A percentile compares a stretch with the other conserved stretches of the same genome.
These are phyloP conservation scores for Branchellion lobata DNA, from an alignment of 2,888 invertebrate genomes.

Conservation along the genomic window DNA sequence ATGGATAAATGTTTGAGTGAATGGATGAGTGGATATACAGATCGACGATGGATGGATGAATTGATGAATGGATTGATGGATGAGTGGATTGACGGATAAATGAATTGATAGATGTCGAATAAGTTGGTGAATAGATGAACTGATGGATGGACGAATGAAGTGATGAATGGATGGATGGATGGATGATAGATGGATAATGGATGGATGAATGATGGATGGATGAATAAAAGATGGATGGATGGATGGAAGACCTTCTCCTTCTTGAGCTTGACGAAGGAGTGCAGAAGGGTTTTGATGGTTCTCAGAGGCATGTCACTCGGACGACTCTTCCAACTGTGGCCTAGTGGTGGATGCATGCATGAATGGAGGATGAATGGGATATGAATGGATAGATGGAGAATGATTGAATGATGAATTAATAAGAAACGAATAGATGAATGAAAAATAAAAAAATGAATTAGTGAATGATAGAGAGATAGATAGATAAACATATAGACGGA, in stretches of 20 bases:
- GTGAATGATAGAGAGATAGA: neutral
- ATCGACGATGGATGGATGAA: no score
- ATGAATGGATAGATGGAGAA: neutral
- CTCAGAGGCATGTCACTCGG: slow-evolving; percentile 75
- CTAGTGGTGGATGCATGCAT: neutral
- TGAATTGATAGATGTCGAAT: neutral
- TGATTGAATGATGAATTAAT: neutral
- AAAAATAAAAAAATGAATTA: neutral
- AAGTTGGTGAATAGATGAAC: neutral
- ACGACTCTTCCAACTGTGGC: slow-evolving; percentile 64
- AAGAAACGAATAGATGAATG: no score
- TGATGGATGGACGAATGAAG: neutral
- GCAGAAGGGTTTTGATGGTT: slow-evolving; percentile 89
- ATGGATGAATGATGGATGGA: slow-evolving; percentile 46
- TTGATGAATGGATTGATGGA: neutral
- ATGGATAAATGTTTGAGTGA: neutral
- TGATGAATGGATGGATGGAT: slow-evolving; percentile 3
- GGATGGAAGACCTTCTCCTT: slow-evolving; percentile 68
- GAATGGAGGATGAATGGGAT: neutral
- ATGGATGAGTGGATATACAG: neutral
- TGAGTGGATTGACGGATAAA: neutral
- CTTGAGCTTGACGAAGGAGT: slow-evolving; percentile 84
- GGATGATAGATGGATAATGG: neutral
- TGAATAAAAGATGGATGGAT: neutral
- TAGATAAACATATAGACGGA: no score